Base-by-base conservation (phyloP, 1,140 invertebrate genomes). In the Colletes gigas region DNA sequence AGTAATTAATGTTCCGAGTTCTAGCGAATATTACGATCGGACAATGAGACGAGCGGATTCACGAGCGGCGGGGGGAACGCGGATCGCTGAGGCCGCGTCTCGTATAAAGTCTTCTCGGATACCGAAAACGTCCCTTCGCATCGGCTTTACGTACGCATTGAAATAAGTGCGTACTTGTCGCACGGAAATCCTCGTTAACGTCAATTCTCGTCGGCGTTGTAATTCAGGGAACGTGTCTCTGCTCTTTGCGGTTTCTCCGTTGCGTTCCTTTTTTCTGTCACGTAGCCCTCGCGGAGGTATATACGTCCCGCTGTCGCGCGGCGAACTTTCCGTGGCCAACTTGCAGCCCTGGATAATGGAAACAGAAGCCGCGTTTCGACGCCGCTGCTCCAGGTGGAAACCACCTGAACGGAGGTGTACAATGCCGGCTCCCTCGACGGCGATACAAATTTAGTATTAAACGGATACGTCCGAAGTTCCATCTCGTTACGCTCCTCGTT, bases 151-250 rank as follows among this genome's bases (percentile, higher is more conserved):
- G 54, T 60, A 19, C 44, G 72, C 78, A 66, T 79, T 80, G 77
- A 79, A 79, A 80, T 80, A 80, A 80, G 81, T 59, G 81, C 66
- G 72, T 55, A 63, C 81, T 83, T 83, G 84, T 86, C 85, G 84
- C 79, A 86, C 78, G 85, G 78, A 83, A 86, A 87, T 86, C 82
- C 85, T 87, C 84, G 85, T 87, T 87, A 87, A 86, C 82, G 85
- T 87, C 84, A 85, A 85, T 85, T 85, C 84, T 79, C 77, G 76
- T 83, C 84, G 78, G 62, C 69, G 81, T 81, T 83, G 78, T 87
- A 87, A 87, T 87, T 86, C 84, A 86, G 79, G 66, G 60, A 60
- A 73, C 76, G 76, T 41, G 50, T 60, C 67, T 73, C 57, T 62
- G 52, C 21, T 50, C 65, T 21, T 8, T 50, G 47, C 68, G 30